Evolutionary conservation across 2,888 invertebrate genomes (phyloP).

Genomic region (Cerceris ruficornis): DNA sequence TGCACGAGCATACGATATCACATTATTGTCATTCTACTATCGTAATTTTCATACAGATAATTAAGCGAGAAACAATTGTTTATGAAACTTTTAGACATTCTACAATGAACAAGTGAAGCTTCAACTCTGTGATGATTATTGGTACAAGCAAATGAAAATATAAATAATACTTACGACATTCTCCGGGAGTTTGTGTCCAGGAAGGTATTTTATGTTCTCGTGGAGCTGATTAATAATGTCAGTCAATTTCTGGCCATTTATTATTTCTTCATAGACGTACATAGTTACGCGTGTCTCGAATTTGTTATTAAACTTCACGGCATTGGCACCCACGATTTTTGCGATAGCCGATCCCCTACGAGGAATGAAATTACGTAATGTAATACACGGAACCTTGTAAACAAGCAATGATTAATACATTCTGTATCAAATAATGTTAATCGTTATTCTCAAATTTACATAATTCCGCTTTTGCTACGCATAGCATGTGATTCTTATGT

Average conservation of each 20-base stretch:
- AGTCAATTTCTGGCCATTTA: constrained; percentile 96
- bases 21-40: no score
- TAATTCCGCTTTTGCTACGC: no score
- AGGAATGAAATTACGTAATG: no score
- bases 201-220: constrained; percentile 99
- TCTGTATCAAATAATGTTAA: background rate
- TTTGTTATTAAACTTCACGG: constrained; percentile 86
- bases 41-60: no score
- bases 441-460: no score
- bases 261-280: constrained; percentile 98
- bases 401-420: background rate
- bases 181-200: constrained; percentile 95
- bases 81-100: constrained; percentile 3
- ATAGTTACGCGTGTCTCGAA: constrained; percentile 96
- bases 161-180: constrained; percentile 92
- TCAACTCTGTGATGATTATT: no score
- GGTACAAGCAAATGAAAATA: no score
- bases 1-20: no score
- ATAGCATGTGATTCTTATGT: no score
- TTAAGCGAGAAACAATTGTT: background rate
- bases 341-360: constrained; percentile 98
- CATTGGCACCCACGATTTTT: constrained; percentile 98
- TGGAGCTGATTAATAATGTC: constrained; percentile 99
- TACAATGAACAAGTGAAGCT: background rate
- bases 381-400: background rate